Evolutionary conservation across 2,888 invertebrate genomes (phyloP), one percentile per base, ranked within the genome.

Genomic region (Rhagophthalmus giganteus): DNA sequence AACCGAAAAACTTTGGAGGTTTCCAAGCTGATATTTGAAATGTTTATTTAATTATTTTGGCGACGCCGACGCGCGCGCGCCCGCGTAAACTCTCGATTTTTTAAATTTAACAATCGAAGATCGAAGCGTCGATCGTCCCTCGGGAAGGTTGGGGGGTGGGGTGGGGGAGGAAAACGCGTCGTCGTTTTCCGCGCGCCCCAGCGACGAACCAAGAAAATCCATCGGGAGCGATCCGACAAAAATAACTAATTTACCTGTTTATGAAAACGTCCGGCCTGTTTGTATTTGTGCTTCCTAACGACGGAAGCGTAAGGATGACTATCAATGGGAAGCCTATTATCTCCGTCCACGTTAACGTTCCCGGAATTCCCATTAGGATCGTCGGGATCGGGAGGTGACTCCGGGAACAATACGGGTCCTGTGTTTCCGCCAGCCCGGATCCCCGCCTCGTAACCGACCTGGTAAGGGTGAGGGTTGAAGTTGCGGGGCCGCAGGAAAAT

Each of bases 401-500:
- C 46, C 27, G 63, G 63, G 41, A 63, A 62, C 41, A 61, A 52
- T 26, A 61, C 60, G 9, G 64, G 63, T 33, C 62, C 64, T 12
- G 31, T 46, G 38, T 54, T 56, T 31, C 45, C 48, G 37, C 33
- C 39, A 25, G 26, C 34, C 28, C 16, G 30, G 27, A 38, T 49
- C 32, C 35, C 38, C 8, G 20, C 34, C 35, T 50, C 49, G 26
- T 58, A 56, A 32, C 49, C 49, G 24, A 44, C 47, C 31, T 51
- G 31, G 42, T 69, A 71, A 3, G 76, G 74, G 65, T 76, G 75
- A 20, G 73, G 75, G 64, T 77, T 76, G 64, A 71, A 76, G 64
- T 75, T 69, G 44, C 75, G 65, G 2, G 75, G 74, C 24, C 65
- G 61, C 26, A 76, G 65, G 52, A 67, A 69, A 51, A 74, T 64